phyloP scores from a whole-genome alignment of 2,113 vertebrate genomes.

The Oreochromis tanganicae region DNA sequence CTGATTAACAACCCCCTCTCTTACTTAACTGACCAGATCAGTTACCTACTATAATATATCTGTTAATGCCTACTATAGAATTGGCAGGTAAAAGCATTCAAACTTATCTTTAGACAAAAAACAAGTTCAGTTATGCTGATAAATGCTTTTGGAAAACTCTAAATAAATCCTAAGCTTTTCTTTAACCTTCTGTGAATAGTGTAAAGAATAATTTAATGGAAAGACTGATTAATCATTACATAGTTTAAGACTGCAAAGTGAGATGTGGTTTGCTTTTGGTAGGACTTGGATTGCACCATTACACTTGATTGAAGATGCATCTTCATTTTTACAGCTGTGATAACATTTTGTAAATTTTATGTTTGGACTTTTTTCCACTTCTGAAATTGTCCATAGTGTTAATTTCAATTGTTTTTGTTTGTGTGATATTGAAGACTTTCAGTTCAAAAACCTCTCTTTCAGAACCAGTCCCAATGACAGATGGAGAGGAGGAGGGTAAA shows the following conservation, averaged over 20 bases:
- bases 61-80: neutral
- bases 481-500: constrained; percentile 61
- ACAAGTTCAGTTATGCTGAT: neutral
- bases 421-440: neutral
- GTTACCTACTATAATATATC: neutral
- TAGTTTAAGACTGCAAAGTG: neutral
- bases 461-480: constrained; percentile 64
- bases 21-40: neutral
- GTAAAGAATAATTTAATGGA: neutral
- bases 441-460: constrained; percentile 24
- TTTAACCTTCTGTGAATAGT: neutral
- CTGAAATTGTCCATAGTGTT: neutral
- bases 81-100: neutral
- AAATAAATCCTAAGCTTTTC: neutral
- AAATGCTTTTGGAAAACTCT: neutral
- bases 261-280: neutral
- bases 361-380: neutral
- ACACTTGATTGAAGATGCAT: neutral
- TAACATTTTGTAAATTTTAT: neutral
- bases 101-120: neutral
- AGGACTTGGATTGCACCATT: neutral
- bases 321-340: neutral
- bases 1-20: neutral
- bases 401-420: neutral
- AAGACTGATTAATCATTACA: neutral